Percentiles rank a stretch among this genome's conserved stretches.
phyloP scores from a whole-genome alignment of 2,888 invertebrate species.

The Acleris cristana region DNA sequence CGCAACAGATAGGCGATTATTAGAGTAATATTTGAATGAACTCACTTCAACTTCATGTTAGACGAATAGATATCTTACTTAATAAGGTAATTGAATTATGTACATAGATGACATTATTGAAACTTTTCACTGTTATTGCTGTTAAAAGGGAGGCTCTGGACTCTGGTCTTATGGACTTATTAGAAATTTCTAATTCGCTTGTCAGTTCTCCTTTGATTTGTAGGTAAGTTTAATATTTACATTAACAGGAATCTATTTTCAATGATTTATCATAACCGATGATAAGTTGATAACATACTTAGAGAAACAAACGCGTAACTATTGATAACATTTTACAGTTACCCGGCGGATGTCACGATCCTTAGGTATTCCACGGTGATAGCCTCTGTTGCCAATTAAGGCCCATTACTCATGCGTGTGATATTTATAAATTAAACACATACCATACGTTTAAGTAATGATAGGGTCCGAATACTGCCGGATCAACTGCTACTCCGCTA shows the following conservation, averaged over 20 bases:
- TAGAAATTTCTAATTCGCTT: too few relatives aligned
- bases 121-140: neutral
- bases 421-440: conserved; percentile 67
- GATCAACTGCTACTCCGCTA: conserved; percentile 17
- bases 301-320: conserved; percentile 40
- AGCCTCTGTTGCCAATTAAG: conserved; percentile 76
- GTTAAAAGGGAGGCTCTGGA: neutral
- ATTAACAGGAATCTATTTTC: too few relatives aligned
- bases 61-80: neutral
- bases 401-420: conserved; percentile 74
- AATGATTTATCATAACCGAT: conserved; percentile 2
- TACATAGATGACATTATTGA: neutral
- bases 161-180: too few relatives aligned
- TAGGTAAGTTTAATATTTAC: too few relatives aligned
- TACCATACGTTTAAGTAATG: conserved; percentile 32
- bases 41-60: conserved; percentile 8
- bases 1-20: conserved; percentile 47
- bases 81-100: neutral
- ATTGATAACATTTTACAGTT: conserved; percentile 65
- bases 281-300: conserved; percentile 29
- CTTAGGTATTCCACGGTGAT: conserved; percentile 70
- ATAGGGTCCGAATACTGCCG: conserved; percentile 21
- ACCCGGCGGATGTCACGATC: conserved; percentile 77
- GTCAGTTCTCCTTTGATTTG: too few relatives aligned
- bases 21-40: conserved; percentile 30